Evolutionary conservation across 2,113 vertebrate genomes (phyloP).

Genomic region (Lophochroa leadbeateri): DNA sequence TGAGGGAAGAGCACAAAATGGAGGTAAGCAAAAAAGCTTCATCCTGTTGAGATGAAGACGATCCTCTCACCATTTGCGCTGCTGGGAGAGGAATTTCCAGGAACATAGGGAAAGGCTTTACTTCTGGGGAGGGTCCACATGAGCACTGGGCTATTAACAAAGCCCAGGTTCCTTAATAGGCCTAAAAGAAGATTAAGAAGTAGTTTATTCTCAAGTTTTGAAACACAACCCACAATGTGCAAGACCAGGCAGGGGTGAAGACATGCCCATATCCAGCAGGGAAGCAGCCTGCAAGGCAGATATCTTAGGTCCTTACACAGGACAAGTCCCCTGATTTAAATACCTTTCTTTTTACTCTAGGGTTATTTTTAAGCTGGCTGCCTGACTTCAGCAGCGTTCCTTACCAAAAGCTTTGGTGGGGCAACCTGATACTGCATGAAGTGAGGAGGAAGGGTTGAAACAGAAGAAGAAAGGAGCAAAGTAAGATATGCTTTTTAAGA

Average conservation of each 20-base stretch:
- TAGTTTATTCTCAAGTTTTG: not conserved
- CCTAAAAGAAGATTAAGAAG: not conserved
- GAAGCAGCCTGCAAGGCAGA: not conserved
- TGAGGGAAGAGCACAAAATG: not conserved
- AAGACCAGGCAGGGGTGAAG: not conserved
- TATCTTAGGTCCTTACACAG: not conserved
- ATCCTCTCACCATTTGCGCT: accelerated
- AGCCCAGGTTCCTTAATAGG: not conserved
- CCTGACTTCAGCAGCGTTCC: not conserved
- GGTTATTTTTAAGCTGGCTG: not conserved
- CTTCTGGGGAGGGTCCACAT: not conserved
- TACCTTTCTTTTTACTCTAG: not conserved
- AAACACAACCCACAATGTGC: not conserved
- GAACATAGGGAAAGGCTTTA: not conserved
- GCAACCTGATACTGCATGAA: accelerated
- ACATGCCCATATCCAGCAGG: not conserved
- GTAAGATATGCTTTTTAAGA: not conserved
- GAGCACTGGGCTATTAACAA: not conserved
- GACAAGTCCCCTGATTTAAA: not conserved
- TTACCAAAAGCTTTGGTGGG: not conserved
- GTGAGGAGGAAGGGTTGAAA: not conserved
- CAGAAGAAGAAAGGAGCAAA: not conserved
- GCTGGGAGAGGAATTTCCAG: not conserved
- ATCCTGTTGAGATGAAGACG: accelerated
- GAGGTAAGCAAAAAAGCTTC: not conserved